phyloP scores from a whole-genome alignment of 2,888 invertebrate species.

The Altica lythri region DNA sequence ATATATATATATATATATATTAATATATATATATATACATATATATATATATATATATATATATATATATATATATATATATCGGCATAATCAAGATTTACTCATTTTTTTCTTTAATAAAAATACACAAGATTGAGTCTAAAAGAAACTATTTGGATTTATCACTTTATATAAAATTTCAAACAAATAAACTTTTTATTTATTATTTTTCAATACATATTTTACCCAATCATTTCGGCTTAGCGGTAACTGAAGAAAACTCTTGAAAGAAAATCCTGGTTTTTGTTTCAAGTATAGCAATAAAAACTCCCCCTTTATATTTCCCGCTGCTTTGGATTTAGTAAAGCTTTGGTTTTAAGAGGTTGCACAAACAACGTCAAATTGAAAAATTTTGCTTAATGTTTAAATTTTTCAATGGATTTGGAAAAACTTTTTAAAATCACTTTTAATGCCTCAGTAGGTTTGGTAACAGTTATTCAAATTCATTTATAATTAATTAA shows the following conservation, averaged over 20 bases:
- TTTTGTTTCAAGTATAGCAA: constrained; percentile 21
- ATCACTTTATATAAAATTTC: constrained; percentile 13
- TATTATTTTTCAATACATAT: constrained; percentile 11
- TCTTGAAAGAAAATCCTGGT: constrained; percentile 5
- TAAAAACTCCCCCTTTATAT: constrained; percentile 18
- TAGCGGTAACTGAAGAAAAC: constrained; percentile 1
- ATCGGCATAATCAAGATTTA: too few species aligned
- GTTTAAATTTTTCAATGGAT: background rate
- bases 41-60: too few species aligned
- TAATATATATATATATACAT: too few species aligned
- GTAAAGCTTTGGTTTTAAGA: background rate
- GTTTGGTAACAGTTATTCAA: too few species aligned
- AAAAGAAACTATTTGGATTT: too few species aligned
- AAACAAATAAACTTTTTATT: constrained; percentile 6
- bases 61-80: too few species aligned
- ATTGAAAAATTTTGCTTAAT: constrained; percentile 6
- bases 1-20: too few species aligned
- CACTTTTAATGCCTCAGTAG: too few species aligned
- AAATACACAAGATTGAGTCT: too few species aligned
- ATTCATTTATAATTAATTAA: too few species aligned
- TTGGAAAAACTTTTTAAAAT: too few species aligned
- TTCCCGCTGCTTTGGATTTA: constrained; percentile 4
- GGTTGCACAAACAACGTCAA: background rate
- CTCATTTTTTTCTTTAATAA: too few species aligned
- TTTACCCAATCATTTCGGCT: constrained; percentile 4